phyloP scores from a whole-genome alignment of 2,797 vertebrate species.

The Betta splendens region DNA sequence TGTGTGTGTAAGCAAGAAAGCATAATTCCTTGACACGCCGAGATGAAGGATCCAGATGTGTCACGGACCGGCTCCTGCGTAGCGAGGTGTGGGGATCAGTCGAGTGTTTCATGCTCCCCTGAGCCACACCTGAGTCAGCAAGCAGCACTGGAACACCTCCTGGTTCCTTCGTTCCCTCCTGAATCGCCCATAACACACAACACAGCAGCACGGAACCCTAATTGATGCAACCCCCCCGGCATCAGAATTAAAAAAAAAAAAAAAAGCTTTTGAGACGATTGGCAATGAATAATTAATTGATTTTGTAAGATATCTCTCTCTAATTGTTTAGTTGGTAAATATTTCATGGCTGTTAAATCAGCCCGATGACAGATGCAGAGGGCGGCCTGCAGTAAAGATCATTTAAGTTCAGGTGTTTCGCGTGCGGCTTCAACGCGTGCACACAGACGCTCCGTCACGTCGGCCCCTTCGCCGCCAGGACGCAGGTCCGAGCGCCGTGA shows the following conservation, averaged over 20 bases:
- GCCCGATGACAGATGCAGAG: slow-evolving; percentile 66
- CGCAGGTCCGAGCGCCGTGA: slow-evolving; percentile 26
- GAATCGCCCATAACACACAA: slow-evolving; percentile 63
- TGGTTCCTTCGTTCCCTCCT: slow-evolving; percentile 49
- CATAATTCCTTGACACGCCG: slow-evolving; percentile 20
- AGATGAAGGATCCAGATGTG: slow-evolving; percentile 14
- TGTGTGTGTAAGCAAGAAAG: not conserved
- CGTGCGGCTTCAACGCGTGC: slow-evolving; percentile 19
- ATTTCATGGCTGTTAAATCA: slow-evolving; percentile 80
- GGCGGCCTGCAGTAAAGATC: slow-evolving; percentile 39
- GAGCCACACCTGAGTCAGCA: slow-evolving; percentile 31
- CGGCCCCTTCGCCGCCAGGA: slow-evolving; percentile 43
- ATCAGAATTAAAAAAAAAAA: slow-evolving; percentile 65
- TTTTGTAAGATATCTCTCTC: slow-evolving; percentile 81
- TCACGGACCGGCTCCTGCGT: slow-evolving; percentile 8
- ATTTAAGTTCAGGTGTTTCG: slow-evolving; percentile 30
- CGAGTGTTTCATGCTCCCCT: slow-evolving; percentile 34
- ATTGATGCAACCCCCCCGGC: slow-evolving; percentile 61
- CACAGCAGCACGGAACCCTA: slow-evolving; percentile 52
- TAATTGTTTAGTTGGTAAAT: slow-evolving; percentile 84
- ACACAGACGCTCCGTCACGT: slow-evolving; percentile 5
- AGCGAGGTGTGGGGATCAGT: slow-evolving; percentile 20
- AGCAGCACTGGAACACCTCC: slow-evolving; percentile 26
- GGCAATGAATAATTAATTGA: slow-evolving; percentile 81
- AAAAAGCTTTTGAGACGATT: slow-evolving; percentile 73